A percentile compares a stretch with the other conserved stretches of the same genome.
These are phyloP conservation scores for Polyommatus icarus DNA, from an alignment of 2,888 invertebrate genomes.

Conservation along the genomic window DNA sequence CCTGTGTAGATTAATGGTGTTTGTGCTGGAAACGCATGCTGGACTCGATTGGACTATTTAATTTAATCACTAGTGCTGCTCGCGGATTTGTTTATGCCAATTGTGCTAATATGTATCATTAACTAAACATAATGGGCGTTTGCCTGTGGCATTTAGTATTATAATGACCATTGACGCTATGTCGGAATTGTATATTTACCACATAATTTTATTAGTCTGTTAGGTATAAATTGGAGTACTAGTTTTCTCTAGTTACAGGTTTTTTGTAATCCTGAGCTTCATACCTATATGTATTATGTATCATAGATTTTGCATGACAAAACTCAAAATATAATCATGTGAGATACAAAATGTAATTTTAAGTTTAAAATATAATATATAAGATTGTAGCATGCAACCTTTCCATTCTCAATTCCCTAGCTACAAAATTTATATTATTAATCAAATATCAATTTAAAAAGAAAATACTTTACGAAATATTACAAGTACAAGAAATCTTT, in stretches of 20 bases:
- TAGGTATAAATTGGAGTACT: neutral
- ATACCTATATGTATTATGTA: neutral
- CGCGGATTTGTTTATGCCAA: slow-evolving; percentile 43
- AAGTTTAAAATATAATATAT: neutral
- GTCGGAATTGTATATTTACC: neutral
- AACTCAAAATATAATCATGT: neutral
- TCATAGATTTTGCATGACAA: neutral
- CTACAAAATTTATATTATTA: no score
- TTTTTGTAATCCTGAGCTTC: neutral
- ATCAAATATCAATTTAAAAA: no score
- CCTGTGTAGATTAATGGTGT: slow-evolving; percentile 64
- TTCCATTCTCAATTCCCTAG: neutral
- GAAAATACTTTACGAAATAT: neutral
- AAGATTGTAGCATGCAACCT: neutral
- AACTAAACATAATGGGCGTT: slow-evolving; percentile 30
- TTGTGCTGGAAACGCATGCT: slow-evolving; percentile 56
- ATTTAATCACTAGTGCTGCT: slow-evolving; percentile 46
- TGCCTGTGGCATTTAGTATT: slow-evolving; percentile 29
- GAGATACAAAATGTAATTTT: neutral
- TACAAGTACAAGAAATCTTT: neutral
- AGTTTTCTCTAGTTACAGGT: neutral
- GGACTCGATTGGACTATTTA: slow-evolving; percentile 46
- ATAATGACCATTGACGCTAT: slow-evolving; percentile 19
- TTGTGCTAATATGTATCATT: slow-evolving; percentile 40
- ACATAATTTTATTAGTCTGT: neutral